Evolutionary conservation across 2,797 vertebrate genomes (phyloP), one percentile per base, ranked within the genome.

Genomic region (Diglossa cyanea): DNA sequence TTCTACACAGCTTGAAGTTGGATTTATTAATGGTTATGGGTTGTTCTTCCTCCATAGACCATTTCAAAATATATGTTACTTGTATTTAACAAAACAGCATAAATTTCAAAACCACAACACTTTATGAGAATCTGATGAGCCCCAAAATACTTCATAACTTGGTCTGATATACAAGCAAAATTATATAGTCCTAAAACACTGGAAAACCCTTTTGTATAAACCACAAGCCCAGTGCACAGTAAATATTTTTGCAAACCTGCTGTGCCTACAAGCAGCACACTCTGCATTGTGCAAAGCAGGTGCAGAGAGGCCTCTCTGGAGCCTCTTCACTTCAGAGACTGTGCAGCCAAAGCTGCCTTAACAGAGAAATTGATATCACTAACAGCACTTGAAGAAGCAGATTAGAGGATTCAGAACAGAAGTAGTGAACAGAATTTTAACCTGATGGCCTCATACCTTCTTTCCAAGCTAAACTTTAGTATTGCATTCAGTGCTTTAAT

Each of bases 381-480:
- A 28, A 5, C 28, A 85, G 70, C 70, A n/a, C 68, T 75, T 48
- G 47, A 84, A 51, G 67, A 31, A 74, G 57, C 53, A 31, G 39
- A 65, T 91, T 8, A 57, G 58, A 75, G 30, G 39, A 72, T 83
- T 81, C 39, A 71, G 57, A 91, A 60, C 47, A 44, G 15, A 75
- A 91, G 70, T 7, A n/a, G 50, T 60, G 28, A n/a, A 53, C 15
- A 82, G 47, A 40, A 33, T 78, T 39, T 39, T 60, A 51, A 45
- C 62, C 62, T 78, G n/a, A n/a, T 66, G 51, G 39, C 2, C 50
- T 7, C 0, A 0, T 28, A 15, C 17, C 15, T 55, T 60, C 51
- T 72, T 75, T 28, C 60, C 18, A 58, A 93, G 33, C 2, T 39
- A n/a, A 51, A 78, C 26, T 81, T 51, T 4, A 84, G 47, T 8